Percentiles rank a stretch among this genome's conserved stretches.
These are phyloP conservation scores for Engraulis encrasicolus DNA, from an alignment of 2,113 vertebrate genomes.

Conservation along the genomic window DNA sequence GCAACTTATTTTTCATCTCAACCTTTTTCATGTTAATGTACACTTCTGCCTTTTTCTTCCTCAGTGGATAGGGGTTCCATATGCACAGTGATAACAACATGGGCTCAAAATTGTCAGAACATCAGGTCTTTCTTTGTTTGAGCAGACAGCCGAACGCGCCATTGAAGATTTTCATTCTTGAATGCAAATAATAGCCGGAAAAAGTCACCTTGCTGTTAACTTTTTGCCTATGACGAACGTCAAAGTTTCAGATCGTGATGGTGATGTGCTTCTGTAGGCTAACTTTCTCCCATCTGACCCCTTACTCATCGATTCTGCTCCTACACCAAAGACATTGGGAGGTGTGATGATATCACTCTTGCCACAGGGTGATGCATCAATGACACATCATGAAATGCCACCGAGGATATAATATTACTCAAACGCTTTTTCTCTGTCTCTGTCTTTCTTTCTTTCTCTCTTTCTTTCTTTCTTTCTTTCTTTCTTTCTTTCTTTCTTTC, in stretches of 20 bases:
- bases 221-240: neutral
- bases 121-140: no score
- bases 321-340: neutral
- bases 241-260: constrained; percentile 6
- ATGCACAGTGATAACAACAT: no score
- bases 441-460: no score
- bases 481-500: neutral
- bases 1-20: neutral
- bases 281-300: neutral
- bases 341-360: neutral
- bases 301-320: neutral
- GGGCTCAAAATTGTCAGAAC: no score
- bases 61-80: no score
- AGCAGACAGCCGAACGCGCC: no score
- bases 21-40: no score
- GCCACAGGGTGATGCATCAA: neutral
- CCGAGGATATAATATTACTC: neutral
- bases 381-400: neutral
- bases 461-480: neutral
- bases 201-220: neutral
- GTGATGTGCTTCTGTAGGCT: neutral
- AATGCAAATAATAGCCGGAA: no score
- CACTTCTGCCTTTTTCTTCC: no score
- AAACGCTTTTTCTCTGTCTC: neutral
- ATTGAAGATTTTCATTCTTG: no score